These are phyloP conservation scores for Poecile montanus DNA, from an alignment of 2,797 vertebrate species.

Conservation along the genomic window DNA sequence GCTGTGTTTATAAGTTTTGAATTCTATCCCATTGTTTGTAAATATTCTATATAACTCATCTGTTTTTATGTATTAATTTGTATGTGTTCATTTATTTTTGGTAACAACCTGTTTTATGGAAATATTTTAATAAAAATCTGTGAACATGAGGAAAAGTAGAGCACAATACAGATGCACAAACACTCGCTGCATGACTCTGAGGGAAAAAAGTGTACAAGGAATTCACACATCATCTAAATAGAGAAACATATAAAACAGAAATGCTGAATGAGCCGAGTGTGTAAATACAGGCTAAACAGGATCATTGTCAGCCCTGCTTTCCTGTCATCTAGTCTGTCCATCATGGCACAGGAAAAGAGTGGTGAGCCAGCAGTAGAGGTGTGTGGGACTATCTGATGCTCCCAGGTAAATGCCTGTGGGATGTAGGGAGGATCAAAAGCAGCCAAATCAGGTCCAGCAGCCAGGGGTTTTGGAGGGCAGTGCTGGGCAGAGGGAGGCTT, in stretches of 20 bases:
- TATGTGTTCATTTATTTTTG: constrained; percentile 73
- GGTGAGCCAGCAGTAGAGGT: not conserved
- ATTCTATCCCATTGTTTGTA: constrained; percentile 72
- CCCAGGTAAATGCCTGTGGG: fast-evolving
- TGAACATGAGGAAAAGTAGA: constrained; percentile 72
- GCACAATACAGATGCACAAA: constrained; percentile 73
- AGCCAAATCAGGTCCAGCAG: fast-evolving
- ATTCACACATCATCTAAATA: constrained; percentile 59
- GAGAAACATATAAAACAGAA: constrained; percentile 6
- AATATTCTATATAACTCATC: constrained; percentile 74
- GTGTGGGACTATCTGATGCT: fast-evolving
- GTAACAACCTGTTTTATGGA: constrained; percentile 72
- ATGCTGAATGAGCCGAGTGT: not conserved
- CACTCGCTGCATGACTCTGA: constrained; percentile 48
- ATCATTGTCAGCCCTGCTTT: not conserved
- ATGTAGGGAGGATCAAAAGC: not conserved
- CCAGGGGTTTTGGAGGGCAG: not conserved
- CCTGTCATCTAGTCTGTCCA: not conserved
- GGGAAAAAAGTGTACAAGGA: constrained; percentile 42
- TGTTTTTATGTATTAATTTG: constrained; percentile 75
- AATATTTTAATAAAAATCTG: constrained; percentile 77
- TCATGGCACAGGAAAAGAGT: not conserved
- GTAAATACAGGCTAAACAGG: not conserved
- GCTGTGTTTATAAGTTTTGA: constrained; percentile 64
- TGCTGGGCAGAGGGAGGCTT: not conserved